A percentile compares a stretch with the other conserved stretches of the same genome.
Evolutionary conservation across 2,797 vertebrate genomes (phyloP).

Genomic region (Microcaecilia unicolor): DNA sequence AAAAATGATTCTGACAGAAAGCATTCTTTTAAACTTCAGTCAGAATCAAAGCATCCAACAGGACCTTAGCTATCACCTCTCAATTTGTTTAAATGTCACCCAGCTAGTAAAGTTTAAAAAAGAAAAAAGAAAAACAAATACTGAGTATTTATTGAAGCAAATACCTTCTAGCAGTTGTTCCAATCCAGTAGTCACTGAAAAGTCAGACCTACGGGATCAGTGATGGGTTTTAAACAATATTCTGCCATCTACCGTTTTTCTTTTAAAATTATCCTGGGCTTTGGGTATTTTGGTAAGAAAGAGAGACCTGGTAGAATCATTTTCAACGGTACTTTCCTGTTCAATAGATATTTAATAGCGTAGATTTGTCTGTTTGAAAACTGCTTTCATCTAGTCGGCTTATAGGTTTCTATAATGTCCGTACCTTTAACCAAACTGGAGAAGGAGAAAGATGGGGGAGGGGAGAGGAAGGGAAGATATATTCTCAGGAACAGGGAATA

Average conservation of each 20-base stretch:
- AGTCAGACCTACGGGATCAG: background rate
- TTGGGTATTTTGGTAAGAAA: too few relatives aligned
- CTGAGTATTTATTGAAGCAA: slow-evolving; percentile 16
- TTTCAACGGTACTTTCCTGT: too few relatives aligned
- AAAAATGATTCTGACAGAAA: slow-evolving; percentile 10
- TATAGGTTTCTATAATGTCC: too few relatives aligned
- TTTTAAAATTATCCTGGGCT: background rate
- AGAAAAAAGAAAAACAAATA: background rate
- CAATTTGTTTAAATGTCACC: slow-evolving; percentile 22
- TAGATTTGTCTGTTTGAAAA: too few relatives aligned
- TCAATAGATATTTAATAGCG: too few relatives aligned
- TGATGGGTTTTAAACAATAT: slow-evolving; percentile 1
- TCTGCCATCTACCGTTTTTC: slow-evolving; percentile 18
- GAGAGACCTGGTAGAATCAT: too few relatives aligned
- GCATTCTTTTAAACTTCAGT: slow-evolving; percentile 15
- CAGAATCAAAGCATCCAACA: slow-evolving; percentile 8
- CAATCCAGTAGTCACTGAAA: too few relatives aligned
- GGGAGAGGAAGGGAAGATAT: too few relatives aligned
- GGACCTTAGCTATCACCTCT: slow-evolving; percentile 7
- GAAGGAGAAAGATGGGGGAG: too few relatives aligned
- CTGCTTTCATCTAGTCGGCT: too few relatives aligned
- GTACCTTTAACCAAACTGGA: too few relatives aligned
- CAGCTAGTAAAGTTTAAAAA: background rate
- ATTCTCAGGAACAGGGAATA: too few relatives aligned
- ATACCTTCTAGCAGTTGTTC: slow-evolving; percentile 16